Conservation (phyloP, 2,113 vertebrate genomes). For the Sigmodon hispidus region DNA sequence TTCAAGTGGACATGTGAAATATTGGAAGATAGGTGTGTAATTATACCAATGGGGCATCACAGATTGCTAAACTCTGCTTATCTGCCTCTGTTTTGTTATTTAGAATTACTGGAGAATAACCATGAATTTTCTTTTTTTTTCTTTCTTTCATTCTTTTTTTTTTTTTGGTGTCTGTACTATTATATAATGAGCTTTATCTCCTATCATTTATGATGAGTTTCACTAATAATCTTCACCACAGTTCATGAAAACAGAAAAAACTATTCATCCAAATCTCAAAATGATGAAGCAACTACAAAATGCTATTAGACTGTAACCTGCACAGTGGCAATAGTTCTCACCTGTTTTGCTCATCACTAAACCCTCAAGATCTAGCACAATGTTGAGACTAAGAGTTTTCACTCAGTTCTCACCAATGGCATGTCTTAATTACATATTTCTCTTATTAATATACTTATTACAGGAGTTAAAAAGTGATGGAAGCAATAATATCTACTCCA, state of each 20-base stretch:
- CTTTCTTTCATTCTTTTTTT: neutral
- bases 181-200: neutral
- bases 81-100: neutral
- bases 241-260: neutral
- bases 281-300: neutral
- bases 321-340: neutral
- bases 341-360: neutral
- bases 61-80: neutral
- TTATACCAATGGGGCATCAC: neutral
- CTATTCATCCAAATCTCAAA: conserved; percentile 33
- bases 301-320: neutral
- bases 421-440: neutral
- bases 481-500: neutral
- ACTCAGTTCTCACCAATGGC: neutral
- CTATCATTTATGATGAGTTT: neutral
- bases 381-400: neutral
- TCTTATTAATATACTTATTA: neutral
- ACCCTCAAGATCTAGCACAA: neutral
- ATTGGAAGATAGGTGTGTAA: neutral
- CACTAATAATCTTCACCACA: neutral
- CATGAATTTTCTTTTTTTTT: neutral
- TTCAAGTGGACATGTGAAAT: neutral
- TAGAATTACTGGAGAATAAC: neutral
- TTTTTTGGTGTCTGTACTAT: neutral
- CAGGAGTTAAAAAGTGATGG: neutral